Percentiles rank a stretch among this genome's conserved stretches.
These are phyloP conservation scores for Miichthys miiuy DNA, from an alignment of 2,797 vertebrate genomes.

Conservation along the genomic window DNA sequence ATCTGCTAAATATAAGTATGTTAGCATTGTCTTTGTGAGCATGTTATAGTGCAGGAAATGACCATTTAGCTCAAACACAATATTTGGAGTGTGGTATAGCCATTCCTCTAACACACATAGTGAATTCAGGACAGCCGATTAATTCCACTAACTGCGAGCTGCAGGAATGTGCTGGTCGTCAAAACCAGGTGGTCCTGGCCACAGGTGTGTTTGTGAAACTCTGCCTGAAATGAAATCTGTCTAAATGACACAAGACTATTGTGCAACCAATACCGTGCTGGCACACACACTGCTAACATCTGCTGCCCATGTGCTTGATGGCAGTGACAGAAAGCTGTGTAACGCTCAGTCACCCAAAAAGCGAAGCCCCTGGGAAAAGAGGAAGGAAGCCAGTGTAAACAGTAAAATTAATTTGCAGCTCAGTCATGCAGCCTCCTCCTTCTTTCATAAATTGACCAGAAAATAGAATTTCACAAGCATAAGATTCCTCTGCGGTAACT, in stretches of 20 bases:
- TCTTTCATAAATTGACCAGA: constrained; percentile 73
- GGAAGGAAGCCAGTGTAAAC: constrained; percentile 68
- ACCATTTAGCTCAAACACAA: neutral
- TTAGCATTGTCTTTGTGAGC: neutral
- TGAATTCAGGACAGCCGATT: constrained; percentile 25
- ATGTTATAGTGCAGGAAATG: neutral
- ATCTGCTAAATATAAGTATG: neutral
- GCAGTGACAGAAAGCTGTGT: constrained; percentile 57
- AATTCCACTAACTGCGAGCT: constrained; percentile 38
- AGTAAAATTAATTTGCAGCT: constrained; percentile 75
- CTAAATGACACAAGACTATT: constrained; percentile 18
- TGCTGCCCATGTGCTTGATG: constrained; percentile 60
- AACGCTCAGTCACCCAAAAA: constrained; percentile 66
- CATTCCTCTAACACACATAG: constrained; percentile 9
- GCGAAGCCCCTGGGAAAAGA: constrained; percentile 65
- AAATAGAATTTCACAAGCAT: constrained; percentile 75
- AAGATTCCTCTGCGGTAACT: constrained; percentile 68
- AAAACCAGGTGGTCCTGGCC: constrained; percentile 72
- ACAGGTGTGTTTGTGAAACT: constrained; percentile 74
- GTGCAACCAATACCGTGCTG: constrained; percentile 36
- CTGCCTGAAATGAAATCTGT: constrained; percentile 63
- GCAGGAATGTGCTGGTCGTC: constrained; percentile 59
- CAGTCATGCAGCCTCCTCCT: constrained; percentile 71
- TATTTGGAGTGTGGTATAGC: constrained; percentile 26
- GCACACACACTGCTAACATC: constrained; percentile 64